A percentile compares a stretch with the other conserved stretches of the same genome.
These are phyloP conservation scores for Orestias chungarensis DNA, from an alignment of 2,797 vertebrate genomes.

Conservation along the genomic window DNA sequence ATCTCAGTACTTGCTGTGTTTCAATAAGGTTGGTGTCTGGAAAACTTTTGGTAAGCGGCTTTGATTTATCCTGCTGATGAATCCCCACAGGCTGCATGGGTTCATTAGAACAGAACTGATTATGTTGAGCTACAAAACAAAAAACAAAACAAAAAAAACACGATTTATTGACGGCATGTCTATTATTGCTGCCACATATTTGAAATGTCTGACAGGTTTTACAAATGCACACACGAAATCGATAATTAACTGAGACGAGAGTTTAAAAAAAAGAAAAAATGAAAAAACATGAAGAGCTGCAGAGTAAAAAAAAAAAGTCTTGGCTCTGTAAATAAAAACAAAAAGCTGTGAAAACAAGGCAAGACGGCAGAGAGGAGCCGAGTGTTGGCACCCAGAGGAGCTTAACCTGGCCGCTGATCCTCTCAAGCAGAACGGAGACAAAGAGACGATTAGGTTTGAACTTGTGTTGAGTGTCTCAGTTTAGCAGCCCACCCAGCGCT, in stretches of 20 bases:
- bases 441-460: constrained; percentile 77
- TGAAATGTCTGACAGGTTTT: not conserved
- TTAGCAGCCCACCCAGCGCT: constrained; percentile 47
- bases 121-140: not conserved
- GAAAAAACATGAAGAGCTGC: constrained; percentile 8
- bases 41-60: too few relatives aligned
- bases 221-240: not conserved
- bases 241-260: not conserved
- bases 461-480: constrained; percentile 71
- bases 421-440: constrained; percentile 80
- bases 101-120: not conserved
- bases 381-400: constrained; percentile 61
- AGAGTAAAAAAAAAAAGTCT: constrained; percentile 13
- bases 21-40: too few relatives aligned
- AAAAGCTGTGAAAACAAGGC: constrained; percentile 39
- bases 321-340: constrained; percentile 38
- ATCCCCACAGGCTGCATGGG: too few relatives aligned
- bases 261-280: constrained; percentile 24
- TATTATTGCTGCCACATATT: not conserved
- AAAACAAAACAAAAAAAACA: not conserved
- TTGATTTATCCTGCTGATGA: too few relatives aligned
- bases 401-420: constrained; percentile 70
- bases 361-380: constrained; percentile 58
- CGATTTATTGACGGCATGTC: not conserved
- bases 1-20: too few relatives aligned